Evolutionary conservation across 2,888 invertebrate species (phyloP).

Genomic region (Tholera decimalis): DNA sequence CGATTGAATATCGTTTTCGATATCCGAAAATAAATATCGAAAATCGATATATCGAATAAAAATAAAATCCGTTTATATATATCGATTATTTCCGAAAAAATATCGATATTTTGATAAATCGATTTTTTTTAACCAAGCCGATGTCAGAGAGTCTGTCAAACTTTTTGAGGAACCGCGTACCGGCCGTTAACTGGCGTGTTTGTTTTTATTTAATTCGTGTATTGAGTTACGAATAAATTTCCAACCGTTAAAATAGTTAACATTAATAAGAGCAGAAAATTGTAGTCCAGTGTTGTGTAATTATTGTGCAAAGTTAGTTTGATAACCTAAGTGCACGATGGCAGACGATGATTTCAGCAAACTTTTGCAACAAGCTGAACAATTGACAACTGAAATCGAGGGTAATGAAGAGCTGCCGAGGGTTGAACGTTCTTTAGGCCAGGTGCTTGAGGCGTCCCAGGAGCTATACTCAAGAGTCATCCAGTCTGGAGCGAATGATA

Average conservation of each 20-base stretch:
- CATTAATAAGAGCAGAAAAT: constrained; percentile 10
- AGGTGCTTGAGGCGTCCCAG: constrained; percentile 97
- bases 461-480: constrained; percentile 97
- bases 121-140: too few relatives aligned
- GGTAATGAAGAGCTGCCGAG: constrained; percentile 96
- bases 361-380: constrained; percentile 97
- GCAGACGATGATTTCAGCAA: constrained; percentile 95
- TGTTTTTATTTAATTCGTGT: constrained; percentile 6
- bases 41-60: too few relatives aligned
- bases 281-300: not conserved
- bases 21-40: too few relatives aligned
- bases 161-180: constrained; percentile 10
- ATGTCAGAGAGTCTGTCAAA: constrained; percentile 6
- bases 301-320: constrained; percentile 25
- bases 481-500: constrained; percentile 96
- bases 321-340: constrained; percentile 83
- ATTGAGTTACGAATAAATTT: constrained; percentile 4
- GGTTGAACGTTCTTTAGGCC: constrained; percentile 97
- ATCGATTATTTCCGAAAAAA: too few relatives aligned
- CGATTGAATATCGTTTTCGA: too few relatives aligned
- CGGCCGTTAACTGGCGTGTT: constrained; percentile 33
- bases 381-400: constrained; percentile 97
- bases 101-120: too few relatives aligned
- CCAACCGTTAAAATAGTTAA: constrained; percentile 5
- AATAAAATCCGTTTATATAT: too few relatives aligned